phyloP scores from a whole-genome alignment of 30 jellyfish, hydroid and myxozoan species.

The Cassiopea xamachana region DNA sequence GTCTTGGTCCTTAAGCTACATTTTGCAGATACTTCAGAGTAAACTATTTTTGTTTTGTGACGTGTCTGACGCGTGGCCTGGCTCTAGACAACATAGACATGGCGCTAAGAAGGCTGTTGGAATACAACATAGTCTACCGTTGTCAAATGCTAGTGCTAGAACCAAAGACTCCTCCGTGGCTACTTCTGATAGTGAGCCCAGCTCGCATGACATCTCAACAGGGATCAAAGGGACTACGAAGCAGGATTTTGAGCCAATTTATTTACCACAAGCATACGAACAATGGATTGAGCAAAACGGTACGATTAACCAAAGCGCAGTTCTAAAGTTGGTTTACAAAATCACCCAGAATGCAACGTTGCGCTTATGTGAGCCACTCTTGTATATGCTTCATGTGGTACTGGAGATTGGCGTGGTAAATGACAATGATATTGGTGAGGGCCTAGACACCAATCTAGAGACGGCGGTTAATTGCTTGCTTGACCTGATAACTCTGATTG shows the following conservation, averaged over 20 bases:
- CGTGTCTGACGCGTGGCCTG: conserved; percentile 17
- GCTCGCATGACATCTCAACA: background rate
- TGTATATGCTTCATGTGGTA: conserved; percentile 46
- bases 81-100: conserved; percentile 7
- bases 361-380: conserved; percentile 46
- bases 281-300: conserved; percentile 53
- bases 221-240: background rate
- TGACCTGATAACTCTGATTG: conserved; percentile 73
- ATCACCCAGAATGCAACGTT: conserved; percentile 42
- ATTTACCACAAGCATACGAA: conserved; percentile 32
- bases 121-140: conserved; percentile 39
- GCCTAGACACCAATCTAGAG: conserved; percentile 24
- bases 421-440: background rate
- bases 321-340: conserved; percentile 29
- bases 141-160: conserved; percentile 14
- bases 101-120: conserved; percentile 26
- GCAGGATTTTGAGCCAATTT: conserved; percentile 24
- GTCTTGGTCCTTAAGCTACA: conserved; percentile 75
- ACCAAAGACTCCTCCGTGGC: background rate
- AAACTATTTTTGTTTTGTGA: conserved; percentile 37
- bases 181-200: conserved; percentile 22
- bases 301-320: conserved; percentile 28
- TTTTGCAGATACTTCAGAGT: conserved; percentile 64
- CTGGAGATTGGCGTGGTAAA: conserved; percentile 47
- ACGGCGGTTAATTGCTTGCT: conserved; percentile 56